Evolutionary conservation across 2,113 vertebrate species (phyloP), one percentile per base, ranked within the genome.

Genomic region (Rhinopomastus cyanomelas): DNA sequence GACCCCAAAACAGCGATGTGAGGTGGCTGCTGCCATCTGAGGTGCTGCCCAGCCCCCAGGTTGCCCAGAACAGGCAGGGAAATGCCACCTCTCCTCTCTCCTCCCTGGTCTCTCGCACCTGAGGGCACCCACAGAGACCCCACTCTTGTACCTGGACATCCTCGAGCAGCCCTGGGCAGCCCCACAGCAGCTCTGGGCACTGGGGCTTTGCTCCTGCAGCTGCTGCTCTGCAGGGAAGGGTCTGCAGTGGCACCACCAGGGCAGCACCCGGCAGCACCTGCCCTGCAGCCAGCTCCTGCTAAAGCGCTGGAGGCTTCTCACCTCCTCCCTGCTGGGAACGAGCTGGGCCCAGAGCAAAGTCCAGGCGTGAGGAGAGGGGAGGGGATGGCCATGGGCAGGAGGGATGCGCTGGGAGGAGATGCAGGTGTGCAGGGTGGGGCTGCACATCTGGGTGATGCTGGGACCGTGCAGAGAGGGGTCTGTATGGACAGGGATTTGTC

Each of bases 61-160:
- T 72, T 11, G 32, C 79, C 10, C 75, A 61, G 56, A 83, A 21
- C 59, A 5, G 65, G 67, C 68, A 85, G 64, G 62, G 48, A 29
- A 75, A 79, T 19, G 11, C n/a, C 34, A 73, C 48, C 51, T 57
- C 56, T 48, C 44, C 42, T 26, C 23, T 34, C 20, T 83, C 77
- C 62, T 72, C 85, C 36, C 42, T 56, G 81, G 30, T 21, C 64
- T 27, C 3, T 12, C 3, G 9, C 37, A 10, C 27, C 44, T 13
- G 23, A 37, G 53, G 60, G 7, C 0, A 1, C 72, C 84, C 27
- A 49, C 90, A 5, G 62, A 75, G 66, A 13, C 53, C 81, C 53
- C 6, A 1, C 75, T 10, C 13, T 3, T 17, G 15, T 4, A 4
- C 27, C 82, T 3, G 42, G 2, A 3, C 0, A 7, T 56, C 74